phyloP scores from a whole-genome alignment of 1,140 invertebrate genomes.

The Euborellia annulipes region DNA sequence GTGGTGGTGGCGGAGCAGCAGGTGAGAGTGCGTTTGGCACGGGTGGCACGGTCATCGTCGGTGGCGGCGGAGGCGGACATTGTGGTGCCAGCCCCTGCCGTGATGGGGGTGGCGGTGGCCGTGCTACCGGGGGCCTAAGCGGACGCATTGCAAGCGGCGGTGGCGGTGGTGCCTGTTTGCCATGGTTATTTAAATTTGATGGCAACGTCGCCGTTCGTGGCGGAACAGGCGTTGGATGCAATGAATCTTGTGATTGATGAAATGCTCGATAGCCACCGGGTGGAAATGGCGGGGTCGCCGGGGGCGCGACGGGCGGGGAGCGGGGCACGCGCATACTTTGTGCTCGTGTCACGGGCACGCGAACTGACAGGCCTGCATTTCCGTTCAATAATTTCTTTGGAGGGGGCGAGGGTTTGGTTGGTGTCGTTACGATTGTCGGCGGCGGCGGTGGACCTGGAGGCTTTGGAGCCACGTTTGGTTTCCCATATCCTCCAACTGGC shows the following conservation, averaged over 20 bases:
- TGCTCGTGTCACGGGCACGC: constrained; percentile 29
- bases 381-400: constrained; percentile 26
- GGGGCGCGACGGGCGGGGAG: constrained; percentile 28
- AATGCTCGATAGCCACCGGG: constrained; percentile 19
- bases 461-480: constrained; percentile 35
- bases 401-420: constrained; percentile 32
- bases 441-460: constrained; percentile 23
- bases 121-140: constrained; percentile 19
- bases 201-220: constrained; percentile 11
- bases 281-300: constrained; percentile 5
- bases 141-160: constrained; percentile 26
- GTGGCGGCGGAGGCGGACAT: constrained; percentile 18
- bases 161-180: constrained; percentile 23
- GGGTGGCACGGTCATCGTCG: too few species aligned
- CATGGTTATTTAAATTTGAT: constrained; percentile 11
- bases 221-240: constrained; percentile 19
- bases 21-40: too few species aligned
- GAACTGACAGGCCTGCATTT: constrained; percentile 7
- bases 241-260: constrained; percentile 35
- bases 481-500: constrained; percentile 28
- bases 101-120: constrained; percentile 18
- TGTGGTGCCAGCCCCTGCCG: constrained; percentile 23
- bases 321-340: constrained; percentile 35
- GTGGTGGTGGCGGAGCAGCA: constrained; percentile 22
- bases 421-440: constrained; percentile 7